Conservation (phyloP, 2,113 vertebrate species). For the Neotragus pygmaeus region DNA sequence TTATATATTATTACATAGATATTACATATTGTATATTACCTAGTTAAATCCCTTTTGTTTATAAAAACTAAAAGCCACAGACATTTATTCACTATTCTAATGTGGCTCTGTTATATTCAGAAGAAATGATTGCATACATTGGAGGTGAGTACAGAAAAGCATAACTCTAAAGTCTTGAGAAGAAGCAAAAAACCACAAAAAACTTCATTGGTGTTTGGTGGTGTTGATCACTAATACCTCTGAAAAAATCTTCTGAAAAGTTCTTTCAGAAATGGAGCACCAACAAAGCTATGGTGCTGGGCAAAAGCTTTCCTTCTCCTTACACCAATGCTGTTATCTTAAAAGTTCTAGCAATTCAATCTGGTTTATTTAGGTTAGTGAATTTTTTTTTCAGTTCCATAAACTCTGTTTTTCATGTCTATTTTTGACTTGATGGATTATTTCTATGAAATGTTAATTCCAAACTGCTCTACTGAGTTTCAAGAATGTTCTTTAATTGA, state of each 20-base stretch:
- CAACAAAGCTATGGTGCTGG: not conserved
- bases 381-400: not conserved
- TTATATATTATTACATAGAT: not conserved
- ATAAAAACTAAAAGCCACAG: not conserved
- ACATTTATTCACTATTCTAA: not conserved
- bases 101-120: not conserved
- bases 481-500: not conserved
- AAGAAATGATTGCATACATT: not conserved
- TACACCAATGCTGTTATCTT: not conserved
- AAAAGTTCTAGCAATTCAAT: not conserved
- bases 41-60: not conserved
- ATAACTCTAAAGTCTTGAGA: not conserved
- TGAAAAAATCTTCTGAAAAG: not conserved
- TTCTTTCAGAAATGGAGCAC: not conserved
- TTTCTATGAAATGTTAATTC: not conserved
- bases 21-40: not conserved
- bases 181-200: not conserved
- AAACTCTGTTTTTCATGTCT: not conserved
- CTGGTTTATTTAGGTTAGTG: not conserved
- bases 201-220: not conserved
- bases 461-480: not conserved
- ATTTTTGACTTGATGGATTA: not conserved
- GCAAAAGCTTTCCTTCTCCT: not conserved
- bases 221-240: not conserved
- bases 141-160: not conserved